Conservation (phyloP, 2,113 vertebrate species). For the Muscicapa adusta region DNA sequence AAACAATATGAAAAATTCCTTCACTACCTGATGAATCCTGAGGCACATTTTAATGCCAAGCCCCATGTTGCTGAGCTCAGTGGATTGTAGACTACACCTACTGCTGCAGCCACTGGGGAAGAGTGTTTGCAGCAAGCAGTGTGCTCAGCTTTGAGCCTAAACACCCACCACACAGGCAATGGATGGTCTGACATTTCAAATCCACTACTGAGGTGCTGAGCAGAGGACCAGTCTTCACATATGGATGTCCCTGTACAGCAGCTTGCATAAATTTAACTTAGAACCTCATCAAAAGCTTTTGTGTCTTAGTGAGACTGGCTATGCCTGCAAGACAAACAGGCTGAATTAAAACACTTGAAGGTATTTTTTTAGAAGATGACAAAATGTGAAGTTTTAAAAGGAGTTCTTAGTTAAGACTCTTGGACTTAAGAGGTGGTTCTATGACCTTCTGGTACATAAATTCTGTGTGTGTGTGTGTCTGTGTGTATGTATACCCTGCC, state of each 20-base stretch:
- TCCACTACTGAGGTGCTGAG: neutral
- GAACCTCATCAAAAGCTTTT: neutral
- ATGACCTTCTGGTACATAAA: neutral
- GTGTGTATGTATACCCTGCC: too few species aligned
- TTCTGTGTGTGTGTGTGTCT: neutral
- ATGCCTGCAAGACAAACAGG: neutral
- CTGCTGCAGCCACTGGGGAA: neutral
- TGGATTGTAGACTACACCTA: neutral
- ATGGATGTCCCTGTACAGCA: neutral
- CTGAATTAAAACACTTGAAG: neutral
- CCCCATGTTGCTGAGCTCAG: neutral
- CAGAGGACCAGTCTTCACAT: neutral
- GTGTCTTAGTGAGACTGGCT: neutral
- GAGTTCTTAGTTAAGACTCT: neutral
- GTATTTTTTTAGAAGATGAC: neutral
- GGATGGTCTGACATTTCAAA: neutral
- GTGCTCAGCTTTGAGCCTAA: neutral
- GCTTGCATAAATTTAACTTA: neutral
- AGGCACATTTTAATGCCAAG: neutral
- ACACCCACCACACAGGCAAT: neutral
- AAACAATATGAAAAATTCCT: neutral
- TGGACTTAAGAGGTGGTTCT: neutral
- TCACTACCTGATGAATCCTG: neutral
- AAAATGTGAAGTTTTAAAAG: neutral
- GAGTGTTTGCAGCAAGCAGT: neutral